Base-by-base conservation (phyloP, 2,797 vertebrate species). In the Uromys caudimaculatus region DNA sequence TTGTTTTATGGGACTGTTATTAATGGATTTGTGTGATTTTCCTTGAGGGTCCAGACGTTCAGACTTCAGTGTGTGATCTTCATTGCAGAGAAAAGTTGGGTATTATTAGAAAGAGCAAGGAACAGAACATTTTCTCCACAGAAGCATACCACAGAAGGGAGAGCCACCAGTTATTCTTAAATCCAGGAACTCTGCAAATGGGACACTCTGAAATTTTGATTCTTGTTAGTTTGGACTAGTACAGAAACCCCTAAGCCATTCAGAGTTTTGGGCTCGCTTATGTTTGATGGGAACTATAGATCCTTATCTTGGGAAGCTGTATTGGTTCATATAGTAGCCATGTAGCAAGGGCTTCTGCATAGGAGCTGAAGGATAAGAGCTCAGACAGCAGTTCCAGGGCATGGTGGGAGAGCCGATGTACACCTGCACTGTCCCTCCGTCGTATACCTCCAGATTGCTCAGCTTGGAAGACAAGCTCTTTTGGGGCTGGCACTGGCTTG, bases 341-440 rank as follows among this genome's bases (percentile, higher is more conserved):
- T 52, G 1, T 14, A 7, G n/a, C 6, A 35, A 86, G 38, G 27
- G 10, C 24, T 14, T 90, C 62, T 77, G 73, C 12, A 7, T 27
- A 54, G 38, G 56, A 92, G 29, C 56, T 10, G 14, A 52, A 77
- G 38, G 41, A 17, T 69, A 64, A 91, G 87, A 77, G 38, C 24
- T 88, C 10, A 24, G 1, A 0, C 9, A 6, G 44, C 16, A 14
- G 16, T n/a, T 54, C 2, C 38, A 41, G 41, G 54, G 19, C 50
- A 54, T 24, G 10, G 73, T 77, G 14, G 6, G 32, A 14, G 13
- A 24, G 52, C 50, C n/a, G 32, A 29, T 52, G 32, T 21, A 32
- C 0, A 5, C 16, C 71, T 5, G 3, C 1, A 0, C 3, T 56
- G 14, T 56, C 17, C 19, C 2, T 9, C 17, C 0, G 6, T 35